Percentiles rank a stretch among this genome's conserved stretches.
Conservation (phyloP, 2,797 vertebrate species). For the Semaprochilodus insignis region DNA sequence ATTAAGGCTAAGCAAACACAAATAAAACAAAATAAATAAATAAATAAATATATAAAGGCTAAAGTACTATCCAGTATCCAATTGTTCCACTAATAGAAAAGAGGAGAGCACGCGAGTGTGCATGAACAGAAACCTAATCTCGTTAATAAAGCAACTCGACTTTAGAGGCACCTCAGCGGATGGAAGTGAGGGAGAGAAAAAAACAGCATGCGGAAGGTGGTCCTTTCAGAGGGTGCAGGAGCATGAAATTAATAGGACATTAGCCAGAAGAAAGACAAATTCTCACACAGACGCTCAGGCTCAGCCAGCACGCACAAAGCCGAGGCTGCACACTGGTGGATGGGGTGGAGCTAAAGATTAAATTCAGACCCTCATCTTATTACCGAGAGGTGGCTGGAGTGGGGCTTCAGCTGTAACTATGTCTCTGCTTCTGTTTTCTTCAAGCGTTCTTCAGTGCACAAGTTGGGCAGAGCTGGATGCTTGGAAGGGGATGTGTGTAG, state of each 20-base stretch:
- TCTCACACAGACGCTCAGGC: slow-evolving; percentile 50
- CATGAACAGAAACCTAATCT: slow-evolving; percentile 56
- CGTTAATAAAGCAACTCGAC: slow-evolving; percentile 57
- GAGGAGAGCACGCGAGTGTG: slow-evolving; percentile 42
- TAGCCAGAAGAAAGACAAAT: slow-evolving; percentile 57
- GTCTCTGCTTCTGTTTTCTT: not conserved
- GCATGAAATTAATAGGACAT: slow-evolving; percentile 65
- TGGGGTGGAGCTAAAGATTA: slow-evolving; percentile 40
- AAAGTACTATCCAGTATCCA: slow-evolving; percentile 52
- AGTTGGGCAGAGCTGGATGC: not conserved
- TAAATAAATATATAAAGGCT: slow-evolving; percentile 29
- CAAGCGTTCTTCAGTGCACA: no score
- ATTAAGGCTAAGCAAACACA: slow-evolving; percentile 38
- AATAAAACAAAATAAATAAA: slow-evolving; percentile 5
- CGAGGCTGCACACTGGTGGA: slow-evolving; percentile 27
- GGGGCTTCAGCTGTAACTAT: not conserved
- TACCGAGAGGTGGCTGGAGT: no score
- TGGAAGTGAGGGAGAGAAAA: slow-evolving; percentile 41
- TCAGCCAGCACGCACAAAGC: slow-evolving; percentile 36
- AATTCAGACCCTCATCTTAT: slow-evolving; percentile 41
- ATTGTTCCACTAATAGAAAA: slow-evolving; percentile 62
- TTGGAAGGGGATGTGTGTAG: no score
- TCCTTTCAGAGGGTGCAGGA: slow-evolving; percentile 52
- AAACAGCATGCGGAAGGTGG: slow-evolving; percentile 40
- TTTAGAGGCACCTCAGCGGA: slow-evolving; percentile 42